phyloP scores from a whole-genome alignment of 2,888 invertebrate species.

The Melolontha melolontha region DNA sequence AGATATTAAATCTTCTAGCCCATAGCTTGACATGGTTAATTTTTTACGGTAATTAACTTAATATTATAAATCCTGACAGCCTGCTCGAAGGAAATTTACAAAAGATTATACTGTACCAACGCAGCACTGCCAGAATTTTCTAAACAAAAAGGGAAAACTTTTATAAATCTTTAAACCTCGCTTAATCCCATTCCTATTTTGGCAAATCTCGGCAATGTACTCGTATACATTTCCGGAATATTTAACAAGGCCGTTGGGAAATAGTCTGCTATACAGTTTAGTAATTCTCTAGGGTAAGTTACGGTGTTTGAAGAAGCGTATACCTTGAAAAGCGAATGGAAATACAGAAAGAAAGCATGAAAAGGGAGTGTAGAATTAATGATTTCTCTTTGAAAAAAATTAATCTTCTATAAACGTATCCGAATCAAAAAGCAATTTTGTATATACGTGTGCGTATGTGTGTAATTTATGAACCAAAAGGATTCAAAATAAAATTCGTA shows the following conservation, averaged over 20 bases:
- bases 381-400: too few species aligned
- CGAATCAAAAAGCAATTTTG: too few species aligned
- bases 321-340: not conserved
- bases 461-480: too few species aligned
- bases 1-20: too few species aligned
- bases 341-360: not conserved
- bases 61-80: too few species aligned
- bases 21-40: not conserved
- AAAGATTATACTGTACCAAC: not conserved
- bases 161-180: conserved; percentile 21
- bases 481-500: too few species aligned
- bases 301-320: conserved; percentile 2
- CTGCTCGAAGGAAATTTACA: not conserved
- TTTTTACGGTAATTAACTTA: not conserved
- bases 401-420: too few species aligned
- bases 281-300: conserved; percentile 22
- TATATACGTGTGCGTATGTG: too few species aligned
- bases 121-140: not conserved
- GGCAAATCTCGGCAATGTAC: conserved; percentile 5
- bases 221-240: conserved; percentile 9
- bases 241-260: conserved; percentile 18
- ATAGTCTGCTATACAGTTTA: conserved; percentile 16
- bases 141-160: not conserved
- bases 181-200: conserved; percentile 12
- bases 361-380: not conserved